Evolutionary conservation across 2,888 invertebrate genomes (phyloP).

Genomic region (Camponotus fellah): DNA sequence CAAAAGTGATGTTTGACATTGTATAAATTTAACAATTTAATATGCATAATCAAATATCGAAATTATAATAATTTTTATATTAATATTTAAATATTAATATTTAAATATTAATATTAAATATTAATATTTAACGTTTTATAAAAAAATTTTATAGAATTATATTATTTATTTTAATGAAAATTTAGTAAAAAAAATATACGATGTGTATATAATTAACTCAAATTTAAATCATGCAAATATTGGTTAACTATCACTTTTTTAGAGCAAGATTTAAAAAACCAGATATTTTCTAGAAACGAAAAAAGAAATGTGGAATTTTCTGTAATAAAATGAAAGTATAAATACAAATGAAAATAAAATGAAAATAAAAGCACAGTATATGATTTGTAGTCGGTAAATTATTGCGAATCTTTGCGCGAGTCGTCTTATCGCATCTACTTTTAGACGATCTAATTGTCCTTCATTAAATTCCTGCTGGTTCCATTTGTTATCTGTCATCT

Average conservation of each 20-base stretch:
- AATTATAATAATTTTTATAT: not conserved
- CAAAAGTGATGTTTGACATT: not conserved
- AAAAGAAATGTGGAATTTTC: not conserved
- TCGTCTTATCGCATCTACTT: constrained; percentile 32
- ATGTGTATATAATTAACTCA: not conserved
- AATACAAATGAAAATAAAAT: not conserved
- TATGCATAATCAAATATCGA: not conserved
- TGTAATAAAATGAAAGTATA: constrained; percentile 4
- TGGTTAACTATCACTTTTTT: not conserved
- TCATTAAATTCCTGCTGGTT: constrained; percentile 23
- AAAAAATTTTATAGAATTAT: not conserved
- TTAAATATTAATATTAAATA: constrained; percentile 10
- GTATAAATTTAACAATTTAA: not conserved
- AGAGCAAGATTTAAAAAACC: not conserved
- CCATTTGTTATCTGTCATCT: constrained; percentile 7
- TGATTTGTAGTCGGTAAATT: too few relatives aligned
- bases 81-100: constrained; percentile 2
- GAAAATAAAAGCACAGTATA: too few relatives aligned
- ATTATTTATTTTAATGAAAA: constrained; percentile 3
- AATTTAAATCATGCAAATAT: not conserved
- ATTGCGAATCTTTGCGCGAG: not conserved
- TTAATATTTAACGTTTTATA: not conserved
- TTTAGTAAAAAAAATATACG: not conserved
- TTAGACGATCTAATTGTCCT: constrained; percentile 28
- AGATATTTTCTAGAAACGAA: not conserved